These are phyloP conservation scores for Dallia pectoralis DNA, from an alignment of 2,797 vertebrate genomes.

Conservation along the genomic window DNA sequence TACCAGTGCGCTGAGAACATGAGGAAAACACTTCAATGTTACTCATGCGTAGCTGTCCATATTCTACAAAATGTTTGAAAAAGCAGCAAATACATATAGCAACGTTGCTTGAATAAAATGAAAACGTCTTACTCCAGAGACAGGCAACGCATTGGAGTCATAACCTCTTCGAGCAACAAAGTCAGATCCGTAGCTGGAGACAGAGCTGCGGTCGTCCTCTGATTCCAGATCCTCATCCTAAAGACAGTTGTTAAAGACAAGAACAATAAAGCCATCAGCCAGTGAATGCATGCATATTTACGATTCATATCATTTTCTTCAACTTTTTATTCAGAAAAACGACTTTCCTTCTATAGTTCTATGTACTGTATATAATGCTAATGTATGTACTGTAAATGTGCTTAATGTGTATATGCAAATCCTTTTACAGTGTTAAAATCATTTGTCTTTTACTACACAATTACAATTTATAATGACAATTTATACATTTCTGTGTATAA, in stretches of 20 bases:
- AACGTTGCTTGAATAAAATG: not conserved
- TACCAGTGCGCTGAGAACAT: slow-evolving; percentile 38
- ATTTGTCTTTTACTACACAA: too few species aligned
- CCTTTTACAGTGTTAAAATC: too few species aligned
- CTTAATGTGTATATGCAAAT: not conserved
- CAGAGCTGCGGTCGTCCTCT: slow-evolving; percentile 44
- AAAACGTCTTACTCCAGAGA: slow-evolving; percentile 37
- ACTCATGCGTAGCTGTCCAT: too few species aligned
- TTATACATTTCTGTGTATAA: too few species aligned
- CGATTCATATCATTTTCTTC: too few species aligned
- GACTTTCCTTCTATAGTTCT: not conserved
- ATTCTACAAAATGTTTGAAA: too few species aligned
- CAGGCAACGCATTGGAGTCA: slow-evolving; percentile 29
- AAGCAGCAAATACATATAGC: too few species aligned
- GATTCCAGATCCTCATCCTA: slow-evolving; percentile 46
- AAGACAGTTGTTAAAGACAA: not conserved
- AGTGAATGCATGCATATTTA: not conserved
- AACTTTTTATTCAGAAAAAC: not conserved
- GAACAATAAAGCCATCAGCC: not conserved
- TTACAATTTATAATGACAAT: too few species aligned
- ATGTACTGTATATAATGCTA: too few species aligned
- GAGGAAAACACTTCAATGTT: not conserved
- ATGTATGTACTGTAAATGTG: not conserved
- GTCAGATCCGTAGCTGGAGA: slow-evolving; percentile 50
- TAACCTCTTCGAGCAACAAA: slow-evolving; percentile 29